Conservation (phyloP, 2,797 vertebrate species). For the Lycodopsis pacificus region DNA sequence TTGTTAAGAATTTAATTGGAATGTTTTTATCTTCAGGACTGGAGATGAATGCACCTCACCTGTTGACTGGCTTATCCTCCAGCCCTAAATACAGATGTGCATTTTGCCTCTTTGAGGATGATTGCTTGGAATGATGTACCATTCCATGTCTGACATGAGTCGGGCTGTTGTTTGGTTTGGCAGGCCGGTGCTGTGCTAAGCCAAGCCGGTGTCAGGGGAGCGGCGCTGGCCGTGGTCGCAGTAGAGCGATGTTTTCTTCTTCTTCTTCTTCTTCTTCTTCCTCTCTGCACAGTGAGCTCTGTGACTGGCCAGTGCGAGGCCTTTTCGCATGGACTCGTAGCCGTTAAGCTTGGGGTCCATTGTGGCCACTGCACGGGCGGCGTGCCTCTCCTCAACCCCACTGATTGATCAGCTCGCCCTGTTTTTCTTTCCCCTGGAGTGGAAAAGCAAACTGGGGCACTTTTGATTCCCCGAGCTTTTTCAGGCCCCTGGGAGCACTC, state of each 20-base stretch:
- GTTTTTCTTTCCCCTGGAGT: constrained; percentile 78
- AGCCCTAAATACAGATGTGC: constrained; percentile 26
- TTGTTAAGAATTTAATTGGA: constrained; percentile 11
- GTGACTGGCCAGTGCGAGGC: constrained; percentile 71
- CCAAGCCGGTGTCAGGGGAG: constrained; percentile 64
- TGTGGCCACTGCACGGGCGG: constrained; percentile 68
- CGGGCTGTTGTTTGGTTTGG: constrained; percentile 77
- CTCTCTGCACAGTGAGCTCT: constrained; percentile 65
- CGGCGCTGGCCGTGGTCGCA: constrained; percentile 44
- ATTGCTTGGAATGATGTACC: constrained; percentile 59
- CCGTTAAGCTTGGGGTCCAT: constrained; percentile 68
- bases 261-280: constrained; percentile 59
- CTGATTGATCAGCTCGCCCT: constrained; percentile 71
- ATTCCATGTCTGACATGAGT: constrained; percentile 73
- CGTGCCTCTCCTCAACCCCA: constrained; percentile 73
- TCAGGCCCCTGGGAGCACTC: constrained; percentile 52
- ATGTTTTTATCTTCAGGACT: neutral
- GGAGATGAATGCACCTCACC: constrained; percentile 19
- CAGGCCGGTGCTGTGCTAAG: constrained; percentile 44
- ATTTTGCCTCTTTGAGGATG: constrained; percentile 42
- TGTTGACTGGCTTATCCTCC: constrained; percentile 10
- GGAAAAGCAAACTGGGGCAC: constrained; percentile 75
- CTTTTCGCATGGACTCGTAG: constrained; percentile 65
- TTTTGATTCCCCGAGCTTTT: constrained; percentile 64
- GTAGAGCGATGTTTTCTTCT: constrained; percentile 68